Percentiles rank a stretch among this genome's conserved stretches.
Evolutionary conservation across 1,140 invertebrate genomes (phyloP).

Genomic region (Samia ricini): DNA sequence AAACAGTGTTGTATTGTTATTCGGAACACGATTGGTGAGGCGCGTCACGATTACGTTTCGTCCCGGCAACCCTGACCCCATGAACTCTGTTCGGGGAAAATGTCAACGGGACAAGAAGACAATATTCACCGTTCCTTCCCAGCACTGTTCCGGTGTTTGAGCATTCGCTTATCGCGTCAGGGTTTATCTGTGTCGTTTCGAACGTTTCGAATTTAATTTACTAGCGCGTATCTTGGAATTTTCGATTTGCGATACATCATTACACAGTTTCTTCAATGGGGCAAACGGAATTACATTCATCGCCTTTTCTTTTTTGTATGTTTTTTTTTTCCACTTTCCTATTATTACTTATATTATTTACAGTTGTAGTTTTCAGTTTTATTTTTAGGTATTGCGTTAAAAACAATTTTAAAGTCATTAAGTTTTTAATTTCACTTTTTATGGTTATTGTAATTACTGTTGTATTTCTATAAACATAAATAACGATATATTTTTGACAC

Average conservation of each 20-base stretch:
- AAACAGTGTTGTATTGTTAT: constrained; percentile 49
- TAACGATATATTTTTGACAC: background rate
- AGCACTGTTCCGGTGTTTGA: constrained; percentile 1
- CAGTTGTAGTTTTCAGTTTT: background rate
- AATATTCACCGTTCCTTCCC: constrained; percentile 20
- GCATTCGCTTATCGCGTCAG: background rate
- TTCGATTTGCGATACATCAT: background rate
- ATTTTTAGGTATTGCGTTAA: too few species aligned
- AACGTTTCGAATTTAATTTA: constrained; percentile 1
- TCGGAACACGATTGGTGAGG: constrained; percentile 39
- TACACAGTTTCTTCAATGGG: background rate
- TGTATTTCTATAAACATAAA: too few species aligned
- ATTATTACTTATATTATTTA: background rate
- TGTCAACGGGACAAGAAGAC: constrained; percentile 49
- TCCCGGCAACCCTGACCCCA: constrained; percentile 57
- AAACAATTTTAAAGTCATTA: too few species aligned
- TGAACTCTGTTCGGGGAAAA: constrained; percentile 55
- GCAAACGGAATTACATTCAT: background rate
- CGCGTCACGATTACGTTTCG: constrained; percentile 43
- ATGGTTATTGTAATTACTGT: too few species aligned
- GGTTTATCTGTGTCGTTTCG: background rate
- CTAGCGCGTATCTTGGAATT: constrained; percentile 1
- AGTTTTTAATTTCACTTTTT: too few species aligned
- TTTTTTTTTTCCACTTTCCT: background rate
- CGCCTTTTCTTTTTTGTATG: background rate